phyloP scores from a whole-genome alignment of 2,113 vertebrate species.

The Carlito syrichta region DNA sequence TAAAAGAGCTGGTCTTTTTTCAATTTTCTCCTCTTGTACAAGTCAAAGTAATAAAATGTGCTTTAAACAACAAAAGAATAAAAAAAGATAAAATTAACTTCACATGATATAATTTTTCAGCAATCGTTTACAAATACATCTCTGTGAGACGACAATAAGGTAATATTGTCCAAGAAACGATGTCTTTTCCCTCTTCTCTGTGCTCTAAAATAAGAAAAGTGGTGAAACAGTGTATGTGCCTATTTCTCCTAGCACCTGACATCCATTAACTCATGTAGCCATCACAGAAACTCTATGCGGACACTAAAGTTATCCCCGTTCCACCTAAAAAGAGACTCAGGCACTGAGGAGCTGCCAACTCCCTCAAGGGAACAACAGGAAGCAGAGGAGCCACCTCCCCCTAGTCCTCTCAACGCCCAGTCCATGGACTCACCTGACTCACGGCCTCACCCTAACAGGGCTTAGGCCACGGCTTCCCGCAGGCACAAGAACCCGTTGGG shows the following conservation, averaged over 20 bases:
- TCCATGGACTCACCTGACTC: neutral
- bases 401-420: neutral
- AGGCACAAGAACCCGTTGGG: neutral
- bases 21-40: neutral
- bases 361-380: neutral
- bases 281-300: neutral
- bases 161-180: neutral
- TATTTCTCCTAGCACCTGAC: neutral
- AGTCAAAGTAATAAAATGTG: neutral
- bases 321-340: conserved; percentile 1
- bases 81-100: neutral
- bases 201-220: neutral
- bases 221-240: neutral
- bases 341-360: neutral
- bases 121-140: conserved; percentile 24
- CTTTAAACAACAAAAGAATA: neutral
- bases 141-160: neutral
- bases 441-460: neutral
- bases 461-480: neutral
- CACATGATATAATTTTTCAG: conserved; percentile 6
- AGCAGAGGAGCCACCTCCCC: neutral
- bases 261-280: neutral
- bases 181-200: neutral
- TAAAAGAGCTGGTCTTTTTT: neutral
- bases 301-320: no score